Evolutionary conservation across 2,888 invertebrate species (phyloP), one percentile per base, ranked within the genome.

Genomic region (Campaea margaritaria): DNA sequence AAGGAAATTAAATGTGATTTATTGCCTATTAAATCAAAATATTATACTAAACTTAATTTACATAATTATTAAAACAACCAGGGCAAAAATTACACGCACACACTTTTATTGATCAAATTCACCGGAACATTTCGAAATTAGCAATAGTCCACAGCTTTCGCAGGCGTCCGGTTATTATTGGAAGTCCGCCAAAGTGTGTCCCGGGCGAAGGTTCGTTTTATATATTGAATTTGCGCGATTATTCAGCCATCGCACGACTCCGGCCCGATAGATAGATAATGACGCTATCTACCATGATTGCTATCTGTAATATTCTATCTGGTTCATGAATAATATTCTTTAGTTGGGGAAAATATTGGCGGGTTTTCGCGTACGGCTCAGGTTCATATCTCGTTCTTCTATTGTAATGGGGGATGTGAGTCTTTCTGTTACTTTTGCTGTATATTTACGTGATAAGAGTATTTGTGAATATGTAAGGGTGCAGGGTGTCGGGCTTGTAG

Each of bases 201-300:
- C 56, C 47, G 28, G 27, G 10, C 65, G 54, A 60, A 58, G 57
- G 50, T 46, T 51, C 46, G 54, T 60, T 65, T 57, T 43, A 52
- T 57, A 57, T 48, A 64, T 62, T 67, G 62, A 64, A 67, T 64
- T 62, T 62, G 64, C 57, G 45, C 55, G 62, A 64, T 62, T 58
- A 58, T 58, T 51, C 46, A n/a, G 44, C 43, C 48, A 49, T 48
- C 43, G 64, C 14, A 51, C 28, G 44, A 51, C 21, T 50, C 55
- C 49, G 54, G 62, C 51, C 47, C 47, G 44, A 56, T 47, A 51
- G 41, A 60, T 53, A 65, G 48, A 62, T 66, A 46, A 50, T 57
- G 56, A 39, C 39, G 39, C 28, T 38, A 41, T 46, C 39, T 15
- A 14, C 27, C 16, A 50, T 51, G 41, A 57, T 51, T 46, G 47